phyloP scores from a whole-genome alignment of 2,888 invertebrate species.

The Hipparchia sbordonii region DNA sequence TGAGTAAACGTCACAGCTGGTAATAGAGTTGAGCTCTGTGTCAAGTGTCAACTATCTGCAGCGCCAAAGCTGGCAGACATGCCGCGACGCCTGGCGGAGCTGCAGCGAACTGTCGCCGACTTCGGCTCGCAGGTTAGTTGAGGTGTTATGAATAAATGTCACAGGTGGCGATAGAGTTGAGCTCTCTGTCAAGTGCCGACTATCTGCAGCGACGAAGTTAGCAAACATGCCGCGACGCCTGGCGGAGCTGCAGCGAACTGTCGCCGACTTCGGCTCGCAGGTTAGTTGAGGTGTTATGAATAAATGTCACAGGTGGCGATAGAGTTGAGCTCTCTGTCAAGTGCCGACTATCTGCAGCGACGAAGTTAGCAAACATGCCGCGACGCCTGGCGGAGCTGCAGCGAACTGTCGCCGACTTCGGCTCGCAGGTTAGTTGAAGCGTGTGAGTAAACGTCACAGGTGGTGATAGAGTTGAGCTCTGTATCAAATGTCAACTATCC shows the following conservation, averaged over 20 bases:
- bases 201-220: conserved; percentile 83
- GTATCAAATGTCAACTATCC: conserved; percentile 81
- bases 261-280: conserved; percentile 84
- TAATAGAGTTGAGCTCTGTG: conserved; percentile 75
- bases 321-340: conserved; percentile 78
- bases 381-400: conserved; percentile 79
- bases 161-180: conserved; percentile 74
- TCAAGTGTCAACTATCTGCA: conserved; percentile 82
- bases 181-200: conserved; percentile 80
- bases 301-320: conserved; percentile 59
- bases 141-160: conserved; percentile 26
- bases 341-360: conserved; percentile 82
- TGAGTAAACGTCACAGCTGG: conserved; percentile 55
- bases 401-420: conserved; percentile 82
- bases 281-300: conserved; percentile 45
- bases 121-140: conserved; percentile 81
- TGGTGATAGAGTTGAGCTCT: conserved; percentile 73
- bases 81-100: conserved; percentile 79
- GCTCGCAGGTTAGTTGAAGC: conserved; percentile 73
- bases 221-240: conserved; percentile 83
- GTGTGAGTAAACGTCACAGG: conserved; percentile 47
- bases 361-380: conserved; percentile 83
- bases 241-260: conserved; percentile 79
- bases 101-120: conserved; percentile 81
- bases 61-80: conserved; percentile 84